Evolutionary conservation across 2,113 vertebrate species (phyloP).

Genomic region (Girardinichthys multiradiatus): DNA sequence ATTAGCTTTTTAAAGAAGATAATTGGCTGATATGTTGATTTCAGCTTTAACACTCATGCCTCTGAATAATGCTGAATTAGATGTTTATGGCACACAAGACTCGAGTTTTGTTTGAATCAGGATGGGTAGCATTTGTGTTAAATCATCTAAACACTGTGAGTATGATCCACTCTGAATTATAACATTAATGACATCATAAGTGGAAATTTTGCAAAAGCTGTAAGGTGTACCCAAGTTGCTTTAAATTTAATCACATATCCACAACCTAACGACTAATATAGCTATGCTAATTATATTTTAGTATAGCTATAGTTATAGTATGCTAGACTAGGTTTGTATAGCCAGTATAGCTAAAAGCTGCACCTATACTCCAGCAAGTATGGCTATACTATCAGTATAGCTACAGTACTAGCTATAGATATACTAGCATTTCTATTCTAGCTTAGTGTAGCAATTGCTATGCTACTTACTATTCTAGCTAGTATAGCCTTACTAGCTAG

Average conservation of each 20-base stretch:
- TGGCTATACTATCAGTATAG: background rate
- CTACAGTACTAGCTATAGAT: background rate
- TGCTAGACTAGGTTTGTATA: background rate
- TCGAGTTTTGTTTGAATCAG: background rate
- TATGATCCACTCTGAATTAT: background rate
- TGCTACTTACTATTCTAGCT: background rate
- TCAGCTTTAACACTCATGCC: background rate
- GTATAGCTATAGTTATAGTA: background rate
- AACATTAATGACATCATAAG: background rate
- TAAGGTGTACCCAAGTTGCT: background rate
- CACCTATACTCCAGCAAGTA: background rate
- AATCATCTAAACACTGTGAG: background rate
- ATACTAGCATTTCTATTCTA: background rate
- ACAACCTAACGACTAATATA: background rate
- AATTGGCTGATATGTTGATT: background rate
- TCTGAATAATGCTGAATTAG: background rate
- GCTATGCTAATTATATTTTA: background rate
- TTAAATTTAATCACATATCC: background rate
- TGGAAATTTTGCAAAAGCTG: background rate
- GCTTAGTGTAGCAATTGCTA: background rate
- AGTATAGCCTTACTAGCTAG: too few species aligned
- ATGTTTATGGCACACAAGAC: background rate
- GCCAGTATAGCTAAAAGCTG: background rate
- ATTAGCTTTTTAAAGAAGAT: too few species aligned
- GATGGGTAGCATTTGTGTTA: background rate